Base-by-base conservation (phyloP, 2,888 invertebrate genomes). In the Dusona sp. region DNA sequence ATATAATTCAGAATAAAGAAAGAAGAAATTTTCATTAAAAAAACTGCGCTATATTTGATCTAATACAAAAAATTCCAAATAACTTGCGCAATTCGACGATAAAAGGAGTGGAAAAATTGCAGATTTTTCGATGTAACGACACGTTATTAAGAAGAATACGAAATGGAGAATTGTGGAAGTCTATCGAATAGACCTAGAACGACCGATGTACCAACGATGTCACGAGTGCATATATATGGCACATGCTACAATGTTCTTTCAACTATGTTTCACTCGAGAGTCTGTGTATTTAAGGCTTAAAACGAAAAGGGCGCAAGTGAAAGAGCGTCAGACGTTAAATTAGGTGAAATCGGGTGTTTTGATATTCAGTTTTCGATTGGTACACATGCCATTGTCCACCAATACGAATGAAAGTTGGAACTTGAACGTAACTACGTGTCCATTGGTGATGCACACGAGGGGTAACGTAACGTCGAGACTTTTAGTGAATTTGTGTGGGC, bases 391-490 rank as follows among this genome's bases (percentile, higher is more conserved):
- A 65, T 48, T 29, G 29, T 42, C 48, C 72, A 51, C 33, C 48
- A 64, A 45, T 29, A 42, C 75, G 61, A 64, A 29, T 45, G 61
- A n/a, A 29, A n/a, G 64, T 65, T 45, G 64, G 13, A 65, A 48
- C 45, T 64, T 64, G 48, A 33, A 65, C 64, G 25, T 45, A 33
- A 51, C 8, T 51, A 33, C 51, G 45, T 19, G 29, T 13, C 38
- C 22, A 72, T 51, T 51, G 72, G 25, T 13, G 4, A 3, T 33
- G 25, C n/a, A n/a, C 51, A 36, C 54, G 22, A 70, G 45, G 8
- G 33, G 29, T 51, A 45, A 68, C 51, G 65, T 72, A 45, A 78
- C 72, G 70, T 38, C 82, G 61, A 19, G 64, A 64, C 36, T 48
- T 61, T 68, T n/a, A 36, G 70, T 48, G 67, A 45, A 77, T 68